Conservation (phyloP, 2,888 invertebrate species). For the Epicampocera succincta region DNA sequence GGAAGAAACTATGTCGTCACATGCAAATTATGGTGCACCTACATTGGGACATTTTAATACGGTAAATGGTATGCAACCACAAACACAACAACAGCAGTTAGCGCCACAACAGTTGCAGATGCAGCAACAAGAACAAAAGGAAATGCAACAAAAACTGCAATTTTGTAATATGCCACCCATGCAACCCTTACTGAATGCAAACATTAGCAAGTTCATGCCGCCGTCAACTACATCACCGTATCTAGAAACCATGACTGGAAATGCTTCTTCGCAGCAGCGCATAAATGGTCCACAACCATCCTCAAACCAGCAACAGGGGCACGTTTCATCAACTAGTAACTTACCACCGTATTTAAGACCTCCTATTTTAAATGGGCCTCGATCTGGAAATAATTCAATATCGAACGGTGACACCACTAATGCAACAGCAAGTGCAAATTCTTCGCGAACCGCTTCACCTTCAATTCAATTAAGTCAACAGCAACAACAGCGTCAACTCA, state of each 20-base stretch:
- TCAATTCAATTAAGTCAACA: slow-evolving; percentile 56
- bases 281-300: slow-evolving; percentile 64
- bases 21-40: slow-evolving; percentile 72
- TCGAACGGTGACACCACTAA: slow-evolving; percentile 75
- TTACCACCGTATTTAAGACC: slow-evolving; percentile 75
- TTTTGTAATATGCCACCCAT: slow-evolving; percentile 53
- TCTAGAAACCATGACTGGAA: slow-evolving; percentile 42
- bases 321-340: slow-evolving; percentile 70
- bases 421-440: slow-evolving; percentile 74
- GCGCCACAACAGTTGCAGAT: slow-evolving; percentile 61
- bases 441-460: slow-evolving; percentile 77
- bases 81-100: slow-evolving; percentile 64
- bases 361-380: slow-evolving; percentile 72
- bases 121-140: slow-evolving; percentile 66
- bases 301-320: slow-evolving; percentile 45
- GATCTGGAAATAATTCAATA: slow-evolving; percentile 59
- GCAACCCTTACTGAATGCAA: slow-evolving; percentile 55
- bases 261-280: slow-evolving; percentile 39
- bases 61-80: slow-evolving; percentile 74
- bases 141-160: slow-evolving; percentile 65
- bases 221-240: slow-evolving; percentile 61
- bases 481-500: slow-evolving; percentile 52
- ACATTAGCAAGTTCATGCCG: slow-evolving; percentile 74
- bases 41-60: slow-evolving; percentile 72
- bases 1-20: slow-evolving; percentile 72